phyloP scores from a whole-genome alignment of 2,797 vertebrate genomes.

The Spondyliosoma cantharus region DNA sequence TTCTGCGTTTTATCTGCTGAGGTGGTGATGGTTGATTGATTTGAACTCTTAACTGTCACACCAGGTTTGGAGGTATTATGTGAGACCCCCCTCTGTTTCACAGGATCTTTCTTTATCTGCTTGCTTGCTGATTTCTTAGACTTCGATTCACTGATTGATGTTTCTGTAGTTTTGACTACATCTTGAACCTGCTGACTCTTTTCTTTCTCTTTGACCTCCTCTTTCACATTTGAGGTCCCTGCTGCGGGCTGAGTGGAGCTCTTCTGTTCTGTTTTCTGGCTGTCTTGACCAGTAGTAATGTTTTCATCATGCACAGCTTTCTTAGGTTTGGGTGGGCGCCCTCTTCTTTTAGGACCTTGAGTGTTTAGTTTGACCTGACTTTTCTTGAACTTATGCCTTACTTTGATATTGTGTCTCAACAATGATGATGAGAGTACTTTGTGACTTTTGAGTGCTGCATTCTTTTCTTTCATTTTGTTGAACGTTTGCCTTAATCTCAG shows the following conservation, averaged over 20 bases:
- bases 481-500: constrained; percentile 54
- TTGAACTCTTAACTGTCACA: background rate
- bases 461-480: constrained; percentile 40
- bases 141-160: background rate
- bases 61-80: background rate
- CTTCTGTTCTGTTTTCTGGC: constrained; percentile 9
- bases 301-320: constrained; percentile 40
- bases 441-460: constrained; percentile 12
- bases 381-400: constrained; percentile 49
- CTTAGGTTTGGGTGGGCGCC: constrained; percentile 51
- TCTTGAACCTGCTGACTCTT: background rate
- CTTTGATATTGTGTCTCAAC: constrained; percentile 37
- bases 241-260: background rate
- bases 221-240: background rate
- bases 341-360: constrained; percentile 44
- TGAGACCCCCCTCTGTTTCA: constrained; percentile 2
- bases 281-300: background rate
- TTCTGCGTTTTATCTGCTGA: constrained; percentile 13
- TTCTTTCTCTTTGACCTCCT: constrained; percentile 7
- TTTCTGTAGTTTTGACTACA: background rate
- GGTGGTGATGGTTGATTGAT: background rate
- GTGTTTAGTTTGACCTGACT: constrained; percentile 27
- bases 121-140: background rate
- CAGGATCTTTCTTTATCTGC: background rate
- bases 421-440: constrained; percentile 38